A percentile compares a stretch with the other conserved stretches of the same genome.
phyloP scores from a whole-genome alignment of 64 coral and sea anemone genomes.

The Cladopsammia gracilis region DNA sequence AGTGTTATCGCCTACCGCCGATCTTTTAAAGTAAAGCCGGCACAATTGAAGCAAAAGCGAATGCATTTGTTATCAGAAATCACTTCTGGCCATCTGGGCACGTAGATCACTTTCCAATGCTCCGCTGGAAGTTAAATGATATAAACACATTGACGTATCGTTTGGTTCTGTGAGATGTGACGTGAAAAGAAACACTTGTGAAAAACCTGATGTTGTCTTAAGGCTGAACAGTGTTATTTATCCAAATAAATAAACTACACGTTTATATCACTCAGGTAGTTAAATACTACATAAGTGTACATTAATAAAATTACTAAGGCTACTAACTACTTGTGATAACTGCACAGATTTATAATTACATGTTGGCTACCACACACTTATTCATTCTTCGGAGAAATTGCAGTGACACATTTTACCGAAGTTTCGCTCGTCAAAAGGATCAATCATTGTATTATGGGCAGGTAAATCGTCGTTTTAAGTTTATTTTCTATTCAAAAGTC shows the following conservation, averaged over 20 bases:
- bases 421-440: too few relatives aligned
- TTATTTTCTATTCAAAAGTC: too few relatives aligned
- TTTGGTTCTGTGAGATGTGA: neutral
- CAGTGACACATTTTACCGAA: too few relatives aligned
- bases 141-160: neutral
- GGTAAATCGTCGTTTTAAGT: too few relatives aligned
- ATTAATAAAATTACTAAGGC: too few relatives aligned
- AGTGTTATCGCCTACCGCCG: neutral
- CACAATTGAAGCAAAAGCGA: neutral
- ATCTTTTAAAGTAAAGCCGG: neutral
- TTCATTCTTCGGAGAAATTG: too few relatives aligned
- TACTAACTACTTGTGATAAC: too few relatives aligned
- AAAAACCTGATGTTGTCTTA: neutral
- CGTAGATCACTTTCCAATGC: neutral
- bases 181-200: neutral
- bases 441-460: too few relatives aligned
- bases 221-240: neutral
- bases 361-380: too few relatives aligned
- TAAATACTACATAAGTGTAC: neutral
- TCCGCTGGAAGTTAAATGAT: neutral
- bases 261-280: too few relatives aligned
- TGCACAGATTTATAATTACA: too few relatives aligned
- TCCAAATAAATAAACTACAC: neutral
- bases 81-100: neutral
- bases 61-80: constrained; percentile 10